phyloP scores from a whole-genome alignment of 2,888 invertebrate species.

The Sycophila texana region DNA sequence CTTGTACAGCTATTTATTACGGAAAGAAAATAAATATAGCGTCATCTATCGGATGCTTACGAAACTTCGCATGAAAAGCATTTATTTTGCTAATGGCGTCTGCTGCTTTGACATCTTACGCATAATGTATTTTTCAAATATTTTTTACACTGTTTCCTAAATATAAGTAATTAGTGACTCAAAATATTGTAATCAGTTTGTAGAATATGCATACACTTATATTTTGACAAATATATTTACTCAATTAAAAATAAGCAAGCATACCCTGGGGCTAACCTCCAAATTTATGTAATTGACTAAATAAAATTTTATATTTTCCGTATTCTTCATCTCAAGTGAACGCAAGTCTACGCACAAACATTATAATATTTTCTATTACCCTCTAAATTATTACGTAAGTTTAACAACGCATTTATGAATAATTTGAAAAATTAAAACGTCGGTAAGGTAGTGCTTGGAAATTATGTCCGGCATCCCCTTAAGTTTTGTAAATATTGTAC shows the following conservation, averaged over 20 bases:
- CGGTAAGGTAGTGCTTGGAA: neutral
- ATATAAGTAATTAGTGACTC: neutral
- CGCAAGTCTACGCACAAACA: neutral
- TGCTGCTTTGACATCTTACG: neutral
- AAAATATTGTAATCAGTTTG: neutral
- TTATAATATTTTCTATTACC: neutral
- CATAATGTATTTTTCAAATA: neutral
- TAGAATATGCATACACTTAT: neutral
- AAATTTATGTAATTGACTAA: neutral
- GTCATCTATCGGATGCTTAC: neutral
- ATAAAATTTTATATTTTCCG: neutral
- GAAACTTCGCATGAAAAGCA: neutral
- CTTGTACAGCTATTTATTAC: neutral
- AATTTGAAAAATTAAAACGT: neutral
- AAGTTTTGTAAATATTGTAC: no score
- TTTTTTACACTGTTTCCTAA: neutral
- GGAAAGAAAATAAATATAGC: neutral
- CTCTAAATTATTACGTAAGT: neutral
- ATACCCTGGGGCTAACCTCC: neutral
- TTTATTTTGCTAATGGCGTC: neutral
- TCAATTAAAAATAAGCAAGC: neutral
- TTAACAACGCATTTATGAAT: neutral
- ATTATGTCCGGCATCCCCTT: neutral
- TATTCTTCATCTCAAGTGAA: neutral
- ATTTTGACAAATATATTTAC: neutral